These are phyloP conservation scores for Parnassius smintheus DNA, from an alignment of 2,888 invertebrate genomes.

Conservation along the genomic window DNA sequence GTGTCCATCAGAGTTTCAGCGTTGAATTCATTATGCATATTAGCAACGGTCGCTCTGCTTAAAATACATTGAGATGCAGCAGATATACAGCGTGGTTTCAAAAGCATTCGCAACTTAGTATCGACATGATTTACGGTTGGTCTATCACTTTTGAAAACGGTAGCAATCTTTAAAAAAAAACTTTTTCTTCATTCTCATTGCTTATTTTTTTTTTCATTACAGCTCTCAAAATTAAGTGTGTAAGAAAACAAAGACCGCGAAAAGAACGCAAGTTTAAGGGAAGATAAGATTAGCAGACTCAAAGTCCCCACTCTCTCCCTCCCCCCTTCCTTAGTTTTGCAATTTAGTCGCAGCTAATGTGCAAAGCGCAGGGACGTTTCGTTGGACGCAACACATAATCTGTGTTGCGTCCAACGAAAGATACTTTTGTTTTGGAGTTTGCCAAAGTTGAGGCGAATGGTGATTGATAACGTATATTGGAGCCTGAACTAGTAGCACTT, in stretches of 20 bases:
- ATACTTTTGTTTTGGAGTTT: conserved; percentile 61
- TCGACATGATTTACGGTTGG: too few relatives aligned
- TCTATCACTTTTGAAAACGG: too few relatives aligned
- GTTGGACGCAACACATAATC: conserved; percentile 60
- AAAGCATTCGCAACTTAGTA: too few relatives aligned
- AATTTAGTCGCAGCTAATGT: conserved; percentile 57
- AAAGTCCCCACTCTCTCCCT: conserved; percentile 33
- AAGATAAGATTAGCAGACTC: conserved; percentile 32
- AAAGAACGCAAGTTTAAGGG: conserved; percentile 44
- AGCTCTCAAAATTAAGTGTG: conserved; percentile 11
- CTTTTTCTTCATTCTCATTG: background rate
- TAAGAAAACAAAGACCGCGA: conserved; percentile 21
- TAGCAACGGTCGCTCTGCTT: too few relatives aligned
- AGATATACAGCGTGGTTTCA: too few relatives aligned
- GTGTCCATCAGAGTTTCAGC: too few relatives aligned
- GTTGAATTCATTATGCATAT: too few relatives aligned
- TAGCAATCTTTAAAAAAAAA: too few relatives aligned
- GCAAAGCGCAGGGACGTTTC: conserved; percentile 52
- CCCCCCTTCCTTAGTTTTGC: conserved; percentile 49
- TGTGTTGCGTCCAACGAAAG: conserved; percentile 80
- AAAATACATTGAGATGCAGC: too few relatives aligned
- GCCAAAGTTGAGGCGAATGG: conserved; percentile 66
- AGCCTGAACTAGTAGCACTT: conserved; percentile 85
- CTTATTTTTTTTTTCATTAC: background rate
- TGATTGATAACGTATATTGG: conserved; percentile 75